These are phyloP conservation scores for Montipora efflorescens DNA, from an alignment of 64 coral and sea anemone species.

Conservation along the genomic window DNA sequence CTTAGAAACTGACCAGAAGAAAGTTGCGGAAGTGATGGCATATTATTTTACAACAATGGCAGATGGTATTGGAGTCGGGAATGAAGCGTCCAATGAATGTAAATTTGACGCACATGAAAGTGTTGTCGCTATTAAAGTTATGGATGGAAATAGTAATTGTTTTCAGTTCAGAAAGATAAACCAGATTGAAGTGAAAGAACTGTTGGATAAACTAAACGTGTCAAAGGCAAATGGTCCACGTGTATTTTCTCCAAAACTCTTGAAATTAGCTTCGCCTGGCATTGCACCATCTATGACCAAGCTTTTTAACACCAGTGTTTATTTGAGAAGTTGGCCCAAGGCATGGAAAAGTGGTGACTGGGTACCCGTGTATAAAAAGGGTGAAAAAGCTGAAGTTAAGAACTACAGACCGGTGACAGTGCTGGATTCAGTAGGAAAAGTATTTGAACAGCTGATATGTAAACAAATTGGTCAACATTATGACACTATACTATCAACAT, in stretches of 20 bases:
- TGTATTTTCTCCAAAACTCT: slow-evolving; percentile 27
- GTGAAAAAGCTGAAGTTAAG: no score
- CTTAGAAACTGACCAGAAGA: not conserved
- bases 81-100: slow-evolving; percentile 18
- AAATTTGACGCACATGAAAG: slow-evolving; percentile 24
- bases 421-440: no score
- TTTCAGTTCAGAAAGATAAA: not conserved
- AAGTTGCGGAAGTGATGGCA: slow-evolving; percentile 11
- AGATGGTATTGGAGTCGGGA: slow-evolving; percentile 2
- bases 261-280: slow-evolving; percentile 11
- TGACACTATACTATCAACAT: no score
- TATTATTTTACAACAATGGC: slow-evolving; percentile 22
- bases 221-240: not conserved
- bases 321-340: not conserved
- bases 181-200: not conserved
- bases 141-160: not conserved
- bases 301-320: slow-evolving; percentile 7
- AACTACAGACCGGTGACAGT: no score
- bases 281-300: not conserved
- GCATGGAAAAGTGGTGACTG: slow-evolving; percentile 24
- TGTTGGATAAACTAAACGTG: no score
- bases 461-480: no score
- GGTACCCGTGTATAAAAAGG: no score
- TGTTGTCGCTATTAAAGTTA: not conserved
- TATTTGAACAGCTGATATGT: no score